Conservation (phyloP, 1,140 invertebrate genomes). For the Caenorhabditis tropicalis region DNA sequence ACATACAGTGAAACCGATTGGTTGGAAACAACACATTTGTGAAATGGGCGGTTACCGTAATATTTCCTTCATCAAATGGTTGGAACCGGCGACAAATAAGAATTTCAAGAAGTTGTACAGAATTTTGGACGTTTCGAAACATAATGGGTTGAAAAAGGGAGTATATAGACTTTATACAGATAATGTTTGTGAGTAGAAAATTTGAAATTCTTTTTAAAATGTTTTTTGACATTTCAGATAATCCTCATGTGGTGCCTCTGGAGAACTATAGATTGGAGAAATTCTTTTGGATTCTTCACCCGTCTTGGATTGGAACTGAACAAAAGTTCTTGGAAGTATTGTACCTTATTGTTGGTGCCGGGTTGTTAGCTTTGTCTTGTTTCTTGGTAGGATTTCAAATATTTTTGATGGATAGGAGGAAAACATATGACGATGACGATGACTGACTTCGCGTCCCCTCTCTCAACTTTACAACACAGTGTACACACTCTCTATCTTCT, state of each 20-base stretch:
- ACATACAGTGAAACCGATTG: slow-evolving; percentile 25
- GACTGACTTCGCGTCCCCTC: background rate
- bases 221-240: background rate
- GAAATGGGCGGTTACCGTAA: slow-evolving; percentile 34
- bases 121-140: background rate
- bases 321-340: background rate
- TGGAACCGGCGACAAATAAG: background rate
- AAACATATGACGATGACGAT: background rate
- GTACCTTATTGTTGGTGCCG: background rate
- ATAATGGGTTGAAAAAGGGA: background rate
- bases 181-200: background rate
- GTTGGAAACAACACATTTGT: slow-evolving; percentile 17
- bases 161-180: background rate
- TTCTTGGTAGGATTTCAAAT: background rate
- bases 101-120: slow-evolving; percentile 30
- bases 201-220: background rate
- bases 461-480: too few relatives aligned
- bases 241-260: background rate
- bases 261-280: background rate
- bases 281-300: slow-evolving; percentile 9
- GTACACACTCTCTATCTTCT: too few relatives aligned
- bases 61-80: slow-evolving; percentile 26
- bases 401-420: background rate
- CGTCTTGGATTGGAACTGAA: background rate
- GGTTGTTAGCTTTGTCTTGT: slow-evolving; percentile 9